phyloP scores from a whole-genome alignment of 2,113 vertebrate species.

The Sturnus vulgaris region DNA sequence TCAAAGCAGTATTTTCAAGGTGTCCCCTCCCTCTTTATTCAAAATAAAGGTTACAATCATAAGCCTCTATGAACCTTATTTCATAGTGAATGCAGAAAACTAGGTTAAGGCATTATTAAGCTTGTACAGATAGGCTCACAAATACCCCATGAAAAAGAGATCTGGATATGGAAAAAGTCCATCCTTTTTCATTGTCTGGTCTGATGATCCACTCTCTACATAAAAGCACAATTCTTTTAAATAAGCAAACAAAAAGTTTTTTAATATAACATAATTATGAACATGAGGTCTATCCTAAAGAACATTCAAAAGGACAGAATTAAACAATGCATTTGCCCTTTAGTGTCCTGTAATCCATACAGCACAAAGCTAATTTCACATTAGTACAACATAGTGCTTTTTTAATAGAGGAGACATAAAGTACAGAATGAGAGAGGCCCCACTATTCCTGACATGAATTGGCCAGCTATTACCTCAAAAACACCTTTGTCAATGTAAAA shows the following conservation, averaged over 20 bases:
- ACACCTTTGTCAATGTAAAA: not conserved
- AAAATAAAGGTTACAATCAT: not conserved
- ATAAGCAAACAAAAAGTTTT: not conserved
- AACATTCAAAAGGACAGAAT: not conserved
- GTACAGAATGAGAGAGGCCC: not conserved
- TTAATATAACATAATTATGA: not conserved
- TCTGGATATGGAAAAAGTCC: not conserved
- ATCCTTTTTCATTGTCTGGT: not conserved
- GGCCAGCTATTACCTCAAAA: not conserved
- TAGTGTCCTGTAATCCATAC: not conserved
- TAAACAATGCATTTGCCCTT: not conserved
- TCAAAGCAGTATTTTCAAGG: not conserved
- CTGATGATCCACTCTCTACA: not conserved
- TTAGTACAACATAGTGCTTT: not conserved
- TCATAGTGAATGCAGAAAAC: not conserved
- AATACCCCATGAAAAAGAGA: not conserved
- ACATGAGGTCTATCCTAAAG: not conserved
- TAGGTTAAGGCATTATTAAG: constrained; percentile 29
- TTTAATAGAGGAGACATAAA: not conserved
- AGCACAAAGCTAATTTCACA: not conserved
- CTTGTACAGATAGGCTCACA: not conserved
- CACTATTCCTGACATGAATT: not conserved
- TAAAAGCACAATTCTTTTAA: not conserved
- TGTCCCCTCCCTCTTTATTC: not conserved
- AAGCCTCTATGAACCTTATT: not conserved